phyloP scores from a whole-genome alignment of 2,888 invertebrate genomes.

The Metalampra italica region DNA sequence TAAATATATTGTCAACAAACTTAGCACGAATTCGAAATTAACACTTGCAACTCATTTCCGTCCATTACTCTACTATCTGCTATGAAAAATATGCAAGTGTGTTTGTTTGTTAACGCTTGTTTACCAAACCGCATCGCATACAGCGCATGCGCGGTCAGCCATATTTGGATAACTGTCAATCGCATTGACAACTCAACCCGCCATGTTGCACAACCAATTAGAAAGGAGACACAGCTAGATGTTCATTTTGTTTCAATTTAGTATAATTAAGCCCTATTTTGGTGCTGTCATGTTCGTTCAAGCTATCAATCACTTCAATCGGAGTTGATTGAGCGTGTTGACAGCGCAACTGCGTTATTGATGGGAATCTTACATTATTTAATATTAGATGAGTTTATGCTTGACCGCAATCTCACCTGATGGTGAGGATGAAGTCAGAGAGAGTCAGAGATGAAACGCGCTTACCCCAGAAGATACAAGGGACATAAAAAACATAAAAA shows the following conservation, averaged over 20 bases:
- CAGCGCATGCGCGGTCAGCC: conserved; percentile 13
- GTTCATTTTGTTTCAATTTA: conserved; percentile 13
- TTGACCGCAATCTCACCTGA: too few species aligned
- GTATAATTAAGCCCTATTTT: conserved; percentile 12
- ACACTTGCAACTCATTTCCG: conserved; percentile 12
- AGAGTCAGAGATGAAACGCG: too few species aligned
- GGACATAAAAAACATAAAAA: too few species aligned
- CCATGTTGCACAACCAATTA: conserved; percentile 15
- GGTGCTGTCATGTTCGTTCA: conserved; percentile 1
- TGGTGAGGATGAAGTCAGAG: too few species aligned
- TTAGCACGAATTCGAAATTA: conserved; percentile 11
- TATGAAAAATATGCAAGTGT: background rate
- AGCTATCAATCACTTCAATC: conserved; percentile 8
- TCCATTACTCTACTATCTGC: background rate
- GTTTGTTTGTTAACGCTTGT: too few species aligned
- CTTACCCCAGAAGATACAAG: too few species aligned
- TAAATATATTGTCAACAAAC: too few species aligned
- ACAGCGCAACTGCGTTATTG: background rate
- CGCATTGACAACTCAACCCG: conserved; percentile 12
- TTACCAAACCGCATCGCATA: background rate
- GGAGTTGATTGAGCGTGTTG: background rate
- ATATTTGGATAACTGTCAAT: conserved; percentile 22
- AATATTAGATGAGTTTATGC: too few species aligned
- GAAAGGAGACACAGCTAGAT: conserved; percentile 5
- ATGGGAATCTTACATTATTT: too few species aligned